Evolutionary conservation across 2,888 invertebrate species (phyloP), one percentile per base, ranked within the genome.

Genomic region (Eurytoma californica): DNA sequence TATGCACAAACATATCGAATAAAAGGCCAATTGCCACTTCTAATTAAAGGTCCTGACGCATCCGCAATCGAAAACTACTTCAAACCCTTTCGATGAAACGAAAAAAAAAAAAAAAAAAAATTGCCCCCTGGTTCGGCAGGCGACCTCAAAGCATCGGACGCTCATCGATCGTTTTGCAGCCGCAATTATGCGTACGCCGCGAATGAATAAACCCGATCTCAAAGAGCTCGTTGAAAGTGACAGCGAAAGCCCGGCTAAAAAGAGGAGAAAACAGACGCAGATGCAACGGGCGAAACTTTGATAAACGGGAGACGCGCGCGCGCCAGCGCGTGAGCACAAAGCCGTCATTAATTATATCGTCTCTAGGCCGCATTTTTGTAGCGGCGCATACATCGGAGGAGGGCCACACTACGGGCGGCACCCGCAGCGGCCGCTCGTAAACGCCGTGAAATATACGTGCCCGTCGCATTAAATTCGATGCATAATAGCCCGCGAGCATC

Each of bases 381-480:
- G 39, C 39, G 18, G 30, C 12, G 12, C 57, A 20, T 30, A 24
- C 30, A 30, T 68, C 30, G 58, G 39, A 72, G 72, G 39, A 51
- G 60, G 58, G 66, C 67, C 58, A 47, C 4, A 55, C 47, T 9
- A 30, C 20, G n/a, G 28, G 55, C 28, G 20, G 58, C 49, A 39
- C n/a, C 55, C 12, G 55, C 70, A n/a, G 53, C 61, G 39, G 61
- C 16, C 60, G 60, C 49, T 70, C 78, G 73, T 78, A 78, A 78
- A 78, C 68, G 68, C 68, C 47, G 55, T 73, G 68, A 78, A 68
- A 78, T 78, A 78, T 78, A 78, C 67, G 79, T 66, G 39, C 65
- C 58, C 68, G 68, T 61, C 72, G 65, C 68, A 77, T 80, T 60
- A 76, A 76, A 76, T 72, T 72, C 70, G 70, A 75, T 72, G 79